phyloP scores from a whole-genome alignment of 2,888 invertebrate species.

The Busseola fusca region DNA sequence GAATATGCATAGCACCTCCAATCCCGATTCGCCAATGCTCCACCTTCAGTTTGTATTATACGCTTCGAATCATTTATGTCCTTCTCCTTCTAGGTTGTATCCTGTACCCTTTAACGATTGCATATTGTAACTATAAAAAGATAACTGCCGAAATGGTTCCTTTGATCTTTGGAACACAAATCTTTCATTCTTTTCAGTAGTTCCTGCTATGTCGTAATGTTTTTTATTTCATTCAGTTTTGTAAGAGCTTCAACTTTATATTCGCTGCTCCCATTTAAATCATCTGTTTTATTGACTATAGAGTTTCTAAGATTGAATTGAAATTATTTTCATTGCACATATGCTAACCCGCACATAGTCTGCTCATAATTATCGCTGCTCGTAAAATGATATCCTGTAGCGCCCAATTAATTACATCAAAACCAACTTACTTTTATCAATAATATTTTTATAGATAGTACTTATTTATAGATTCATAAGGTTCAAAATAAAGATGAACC shows the following conservation, averaged over 20 bases:
- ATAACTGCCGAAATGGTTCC: neutral
- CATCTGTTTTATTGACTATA: conserved; percentile 23
- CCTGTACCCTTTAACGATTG: neutral
- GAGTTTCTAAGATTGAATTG: conserved; percentile 49
- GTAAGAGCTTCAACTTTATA: conserved; percentile 12
- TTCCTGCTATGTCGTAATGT: neutral
- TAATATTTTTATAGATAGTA: neutral
- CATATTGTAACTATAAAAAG: neutral
- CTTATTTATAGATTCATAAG: conserved; percentile 49
- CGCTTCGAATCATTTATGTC: neutral
- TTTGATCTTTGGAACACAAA: neutral
- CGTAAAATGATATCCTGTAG: conserved; percentile 74
- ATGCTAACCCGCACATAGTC: conserved; percentile 58
- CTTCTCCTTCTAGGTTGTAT: neutral
- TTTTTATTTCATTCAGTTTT: conserved; percentile 5
- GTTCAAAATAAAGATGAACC: conserved; percentile 59
- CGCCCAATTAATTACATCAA: conserved; percentile 71
- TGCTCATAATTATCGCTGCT: conserved; percentile 67
- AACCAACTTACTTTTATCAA: conserved; percentile 48
- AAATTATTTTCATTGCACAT: conserved; percentile 50
- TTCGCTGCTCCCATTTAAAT: conserved; percentile 31
- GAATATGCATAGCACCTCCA: too few species aligned
- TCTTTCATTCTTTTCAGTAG: neutral
- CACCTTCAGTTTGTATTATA: neutral
- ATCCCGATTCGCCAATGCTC: too few species aligned